Conservation (phyloP, 1,140 invertebrate genomes). For the Drosophila pectinifera region DNA sequence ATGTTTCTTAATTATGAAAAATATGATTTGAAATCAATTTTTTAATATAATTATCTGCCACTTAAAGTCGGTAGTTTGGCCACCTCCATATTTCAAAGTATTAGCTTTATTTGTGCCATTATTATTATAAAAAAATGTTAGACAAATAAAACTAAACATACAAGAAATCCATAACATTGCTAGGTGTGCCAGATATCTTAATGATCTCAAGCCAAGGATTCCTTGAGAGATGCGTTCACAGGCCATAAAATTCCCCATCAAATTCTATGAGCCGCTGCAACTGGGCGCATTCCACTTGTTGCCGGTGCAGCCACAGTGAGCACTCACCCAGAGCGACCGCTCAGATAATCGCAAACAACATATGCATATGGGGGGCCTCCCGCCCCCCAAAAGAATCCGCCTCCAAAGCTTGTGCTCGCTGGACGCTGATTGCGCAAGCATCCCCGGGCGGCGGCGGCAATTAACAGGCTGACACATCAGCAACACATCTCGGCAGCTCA, state of each 20-base stretch:
- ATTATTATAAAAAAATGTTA: not conserved
- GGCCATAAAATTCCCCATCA: slow-evolving; percentile 13
- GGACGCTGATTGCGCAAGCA: slow-evolving; percentile 67
- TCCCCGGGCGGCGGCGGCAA: slow-evolving; percentile 50
- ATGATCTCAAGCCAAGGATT: slow-evolving; percentile 18
- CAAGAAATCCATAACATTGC: not conserved
- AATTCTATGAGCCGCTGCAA: slow-evolving; percentile 14
- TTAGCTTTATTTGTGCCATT: no score
- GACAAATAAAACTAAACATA: not conserved
- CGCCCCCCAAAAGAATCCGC: slow-evolving; percentile 17
- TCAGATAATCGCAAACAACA: slow-evolving; percentile 22
- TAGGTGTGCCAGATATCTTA: not conserved
- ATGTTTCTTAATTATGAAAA: not conserved
- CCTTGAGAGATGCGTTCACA: slow-evolving; percentile 13
- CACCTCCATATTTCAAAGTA: no score
- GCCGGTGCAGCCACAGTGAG: slow-evolving; percentile 41
- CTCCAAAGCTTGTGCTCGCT: slow-evolving; percentile 40
- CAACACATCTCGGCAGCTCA: slow-evolving; percentile 30
- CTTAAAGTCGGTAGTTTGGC: no score
- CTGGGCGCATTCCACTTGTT: slow-evolving; percentile 37
- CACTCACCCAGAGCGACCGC: slow-evolving; percentile 36
- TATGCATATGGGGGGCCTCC: not conserved
- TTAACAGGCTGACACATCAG: slow-evolving; percentile 63
- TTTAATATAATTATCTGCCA: no score
- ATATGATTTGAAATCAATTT: no score